Conservation (phyloP, 1,140 invertebrate species). For the Philopotamus ludificatus region DNA sequence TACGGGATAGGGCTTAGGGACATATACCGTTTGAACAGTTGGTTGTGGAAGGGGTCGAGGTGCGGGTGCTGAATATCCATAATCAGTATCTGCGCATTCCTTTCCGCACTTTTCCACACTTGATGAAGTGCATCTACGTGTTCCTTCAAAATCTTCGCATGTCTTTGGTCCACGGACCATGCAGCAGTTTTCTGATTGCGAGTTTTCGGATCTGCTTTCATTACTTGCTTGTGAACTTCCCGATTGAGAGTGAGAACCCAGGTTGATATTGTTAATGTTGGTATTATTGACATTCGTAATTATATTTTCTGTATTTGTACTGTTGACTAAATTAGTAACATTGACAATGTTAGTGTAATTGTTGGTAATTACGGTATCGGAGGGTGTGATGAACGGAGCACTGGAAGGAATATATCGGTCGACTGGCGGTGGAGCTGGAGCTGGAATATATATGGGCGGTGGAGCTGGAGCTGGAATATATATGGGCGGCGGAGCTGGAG, state of each 20-base stretch:
- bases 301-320: slow-evolving; percentile 4
- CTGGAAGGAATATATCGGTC: not conserved
- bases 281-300: slow-evolving; percentile 1
- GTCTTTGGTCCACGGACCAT: too few species aligned
- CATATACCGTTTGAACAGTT: too few species aligned
- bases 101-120: too few species aligned
- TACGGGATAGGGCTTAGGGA: too few species aligned
- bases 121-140: too few species aligned
- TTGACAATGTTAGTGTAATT: not conserved
- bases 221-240: not conserved
- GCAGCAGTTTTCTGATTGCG: too few species aligned
- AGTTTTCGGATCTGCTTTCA: too few species aligned
- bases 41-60: too few species aligned
- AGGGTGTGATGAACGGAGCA: not conserved
- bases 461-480: not conserved
- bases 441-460: not conserved
- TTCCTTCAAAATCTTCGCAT: too few species aligned
- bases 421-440: not conserved
- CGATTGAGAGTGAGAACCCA: not conserved
- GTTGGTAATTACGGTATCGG: too few species aligned
- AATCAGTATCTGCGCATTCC: too few species aligned
- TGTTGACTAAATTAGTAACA: slow-evolving; percentile 9
- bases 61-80: too few species aligned
- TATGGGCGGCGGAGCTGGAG: not conserved
- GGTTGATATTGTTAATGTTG: slow-evolving; percentile 8